Evolutionary conservation across 1,140 invertebrate species (phyloP).

Genomic region (Camponotus pennsylvanicus): DNA sequence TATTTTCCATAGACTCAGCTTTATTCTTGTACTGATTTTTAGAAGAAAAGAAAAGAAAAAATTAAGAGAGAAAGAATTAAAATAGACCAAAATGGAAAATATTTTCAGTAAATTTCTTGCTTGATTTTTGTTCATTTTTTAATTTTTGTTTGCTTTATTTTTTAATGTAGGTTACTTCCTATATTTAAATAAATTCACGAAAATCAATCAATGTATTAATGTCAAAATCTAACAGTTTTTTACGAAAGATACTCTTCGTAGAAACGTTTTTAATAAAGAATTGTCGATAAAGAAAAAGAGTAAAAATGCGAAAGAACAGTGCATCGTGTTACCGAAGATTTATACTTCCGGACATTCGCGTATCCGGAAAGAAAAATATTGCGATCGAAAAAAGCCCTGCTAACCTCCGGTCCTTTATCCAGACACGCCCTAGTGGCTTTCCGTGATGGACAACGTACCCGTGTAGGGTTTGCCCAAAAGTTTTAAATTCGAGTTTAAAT

Average conservation of each 20-base stretch:
- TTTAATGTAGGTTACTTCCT: neutral
- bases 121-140: neutral
- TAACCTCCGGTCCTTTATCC: conserved; percentile 46
- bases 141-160: neutral
- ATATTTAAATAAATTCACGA: neutral
- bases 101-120: neutral
- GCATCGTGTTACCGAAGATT: conserved; percentile 34
- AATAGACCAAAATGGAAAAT: neutral
- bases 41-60: neutral
- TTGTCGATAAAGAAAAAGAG: conserved; percentile 3
- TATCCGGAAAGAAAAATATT: conserved; percentile 54
- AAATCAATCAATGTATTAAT: neutral
- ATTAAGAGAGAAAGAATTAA: neutral
- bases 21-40: neutral
- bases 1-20: neutral
- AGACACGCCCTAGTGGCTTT: conserved; percentile 54
- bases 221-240: neutral
- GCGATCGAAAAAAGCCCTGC: conserved; percentile 46
- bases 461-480: conserved; percentile 51
- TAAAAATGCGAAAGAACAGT: conserved; percentile 28
- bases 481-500: conserved; percentile 61
- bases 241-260: neutral
- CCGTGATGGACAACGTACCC: conserved; percentile 55
- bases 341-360: conserved; percentile 49
- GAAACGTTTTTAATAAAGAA: conserved; percentile 18